These are phyloP conservation scores for Scaptomyza caliginosa DNA, from an alignment of 2,888 invertebrate genomes.

Conservation along the genomic window DNA sequence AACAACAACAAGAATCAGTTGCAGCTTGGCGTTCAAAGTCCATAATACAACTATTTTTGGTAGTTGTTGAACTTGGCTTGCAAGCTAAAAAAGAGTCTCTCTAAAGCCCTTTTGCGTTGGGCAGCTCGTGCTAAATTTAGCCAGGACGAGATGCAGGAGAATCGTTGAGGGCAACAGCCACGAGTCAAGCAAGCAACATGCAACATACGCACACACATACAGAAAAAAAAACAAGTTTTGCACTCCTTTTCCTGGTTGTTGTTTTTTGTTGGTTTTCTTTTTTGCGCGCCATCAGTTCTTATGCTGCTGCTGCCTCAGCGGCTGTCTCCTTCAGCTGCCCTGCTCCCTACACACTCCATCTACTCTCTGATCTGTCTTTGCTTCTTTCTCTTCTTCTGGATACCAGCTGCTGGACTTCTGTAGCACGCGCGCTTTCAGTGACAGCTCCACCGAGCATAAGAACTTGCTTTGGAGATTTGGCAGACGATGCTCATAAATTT, in stretches of 20 bases:
- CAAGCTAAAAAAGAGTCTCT: conserved; percentile 10
- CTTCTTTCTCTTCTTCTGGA: background rate
- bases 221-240: conserved; percentile 50
- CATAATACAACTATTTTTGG: conserved; percentile 48
- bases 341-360: background rate
- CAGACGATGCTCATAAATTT: conserved; percentile 71
- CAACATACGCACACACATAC: conserved; percentile 9
- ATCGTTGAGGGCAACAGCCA: conserved; percentile 8
- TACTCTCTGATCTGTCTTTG: background rate
- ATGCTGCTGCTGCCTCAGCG: conserved; percentile 8
- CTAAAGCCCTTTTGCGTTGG: conserved; percentile 33
- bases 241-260: conserved; percentile 60
- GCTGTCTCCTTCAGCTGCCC: conserved; percentile 14
- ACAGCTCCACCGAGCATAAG: conserved; percentile 8
- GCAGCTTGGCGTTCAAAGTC: conserved; percentile 51
- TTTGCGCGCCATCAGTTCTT: conserved; percentile 20
- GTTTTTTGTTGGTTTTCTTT: conserved; percentile 5
- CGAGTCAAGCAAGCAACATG: conserved; percentile 5
- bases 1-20: conserved; percentile 5
- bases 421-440: conserved; percentile 32
- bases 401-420: conserved; percentile 18
- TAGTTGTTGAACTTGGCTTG: conserved; percentile 16
- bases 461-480: conserved; percentile 35
- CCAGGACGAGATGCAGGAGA: conserved; percentile 36
- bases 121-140: conserved; percentile 67